These are phyloP conservation scores for Phortica okadai DNA, from an alignment of 2,888 invertebrate genomes.

Conservation along the genomic window DNA sequence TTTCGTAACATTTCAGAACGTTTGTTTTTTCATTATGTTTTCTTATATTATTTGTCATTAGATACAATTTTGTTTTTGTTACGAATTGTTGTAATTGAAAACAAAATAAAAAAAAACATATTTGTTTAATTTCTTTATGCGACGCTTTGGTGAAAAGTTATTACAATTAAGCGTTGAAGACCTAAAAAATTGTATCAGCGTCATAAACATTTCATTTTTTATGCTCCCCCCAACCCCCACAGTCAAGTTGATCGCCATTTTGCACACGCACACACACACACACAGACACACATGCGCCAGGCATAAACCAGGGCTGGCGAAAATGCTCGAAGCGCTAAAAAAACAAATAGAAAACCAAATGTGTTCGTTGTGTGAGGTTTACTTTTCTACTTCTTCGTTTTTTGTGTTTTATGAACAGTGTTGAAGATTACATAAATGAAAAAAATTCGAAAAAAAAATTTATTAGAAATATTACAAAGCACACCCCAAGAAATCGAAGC, in stretches of 20 bases:
- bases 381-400: background rate
- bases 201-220: background rate
- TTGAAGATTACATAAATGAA: too few species aligned
- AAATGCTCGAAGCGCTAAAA: background rate
- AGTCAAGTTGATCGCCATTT: background rate
- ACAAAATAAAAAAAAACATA: background rate
- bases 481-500: constrained; percentile 77
- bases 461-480: constrained; percentile 25
- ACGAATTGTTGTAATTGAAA: background rate
- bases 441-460: background rate
- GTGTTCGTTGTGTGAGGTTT: too few species aligned
- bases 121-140: too few species aligned
- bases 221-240: constrained; percentile 8
- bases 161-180: background rate
- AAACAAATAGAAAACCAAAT: background rate
- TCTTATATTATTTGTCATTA: background rate
- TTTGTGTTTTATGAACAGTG: too few species aligned
- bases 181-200: background rate
- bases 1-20: background rate
- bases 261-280: background rate
- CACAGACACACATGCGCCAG: background rate
- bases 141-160: too few species aligned
- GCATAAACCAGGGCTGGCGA: background rate
- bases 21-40: background rate
- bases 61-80: background rate